phyloP scores from a whole-genome alignment of 2,888 invertebrate genomes.

The Microctonus brassicae region DNA sequence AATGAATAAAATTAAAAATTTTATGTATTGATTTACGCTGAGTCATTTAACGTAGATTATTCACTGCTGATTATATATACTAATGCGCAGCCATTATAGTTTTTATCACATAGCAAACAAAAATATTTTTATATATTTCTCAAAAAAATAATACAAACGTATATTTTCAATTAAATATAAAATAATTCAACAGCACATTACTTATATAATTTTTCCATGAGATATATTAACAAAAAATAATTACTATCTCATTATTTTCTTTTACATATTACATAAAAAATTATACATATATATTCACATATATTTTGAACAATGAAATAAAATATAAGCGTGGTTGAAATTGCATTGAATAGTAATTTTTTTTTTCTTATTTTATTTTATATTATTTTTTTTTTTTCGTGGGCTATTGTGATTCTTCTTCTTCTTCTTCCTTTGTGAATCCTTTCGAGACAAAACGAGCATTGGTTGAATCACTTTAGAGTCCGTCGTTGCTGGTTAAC shows the following conservation, averaged over 20 bases:
- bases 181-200: too few species aligned
- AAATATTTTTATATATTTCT: neutral
- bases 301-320: too few species aligned
- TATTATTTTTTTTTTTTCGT: neutral
- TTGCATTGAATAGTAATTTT: too few species aligned
- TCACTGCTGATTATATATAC: neutral
- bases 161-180: too few species aligned
- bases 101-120: neutral
- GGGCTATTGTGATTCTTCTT: neutral
- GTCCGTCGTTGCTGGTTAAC: slow-evolving; percentile 37
- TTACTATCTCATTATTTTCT: too few species aligned
- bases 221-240: too few species aligned
- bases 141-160: too few species aligned
- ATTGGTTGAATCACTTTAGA: slow-evolving; percentile 39
- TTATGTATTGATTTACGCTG: neutral
- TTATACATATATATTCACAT: too few species aligned
- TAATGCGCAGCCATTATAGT: slow-evolving; percentile 7
- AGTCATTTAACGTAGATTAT: slow-evolving; percentile 18
- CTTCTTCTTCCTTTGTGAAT: neutral
- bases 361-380: neutral
- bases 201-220: too few species aligned
- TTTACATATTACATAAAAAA: too few species aligned
- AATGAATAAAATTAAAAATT: slow-evolving; percentile 4
- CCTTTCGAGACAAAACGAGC: neutral
- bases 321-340: too few species aligned